Conservation (phyloP, 2,113 vertebrate species). For the Capreolus pygargus region DNA sequence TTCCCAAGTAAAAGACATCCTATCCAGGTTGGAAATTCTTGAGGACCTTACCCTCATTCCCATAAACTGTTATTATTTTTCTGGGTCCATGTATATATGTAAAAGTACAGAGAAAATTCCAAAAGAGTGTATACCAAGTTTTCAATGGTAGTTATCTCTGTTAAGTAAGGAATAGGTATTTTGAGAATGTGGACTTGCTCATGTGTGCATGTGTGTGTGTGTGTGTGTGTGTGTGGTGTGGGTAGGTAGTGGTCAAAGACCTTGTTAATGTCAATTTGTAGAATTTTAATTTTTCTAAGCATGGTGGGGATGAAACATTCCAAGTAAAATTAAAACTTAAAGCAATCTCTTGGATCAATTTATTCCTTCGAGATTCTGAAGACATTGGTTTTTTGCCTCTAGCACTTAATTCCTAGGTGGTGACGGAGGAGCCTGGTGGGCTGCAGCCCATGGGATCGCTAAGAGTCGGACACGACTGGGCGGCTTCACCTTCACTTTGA, state of each 20-base stretch:
- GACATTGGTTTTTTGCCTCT: slow-evolving; percentile 3
- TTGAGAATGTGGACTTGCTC: not conserved
- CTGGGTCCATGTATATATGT: not conserved
- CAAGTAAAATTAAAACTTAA: slow-evolving; percentile 36
- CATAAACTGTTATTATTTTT: not conserved
- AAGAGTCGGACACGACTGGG: too few species aligned
- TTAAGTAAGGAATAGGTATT: not conserved
- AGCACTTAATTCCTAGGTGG: not conserved
- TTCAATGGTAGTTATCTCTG: not conserved
- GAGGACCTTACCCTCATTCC: not conserved
- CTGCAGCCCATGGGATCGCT: too few species aligned
- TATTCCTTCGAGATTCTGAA: not conserved
- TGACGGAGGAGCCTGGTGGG: too few species aligned
- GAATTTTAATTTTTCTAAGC: slow-evolving; percentile 21
- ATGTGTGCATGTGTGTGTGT: not conserved
- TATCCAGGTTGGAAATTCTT: not conserved
- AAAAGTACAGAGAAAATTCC: slow-evolving; percentile 4
- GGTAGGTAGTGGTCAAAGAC: not conserved
- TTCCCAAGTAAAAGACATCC: not conserved
- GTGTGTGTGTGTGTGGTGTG: not conserved
- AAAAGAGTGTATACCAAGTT: not conserved
- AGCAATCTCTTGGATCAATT: not conserved
- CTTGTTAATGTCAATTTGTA: not conserved
- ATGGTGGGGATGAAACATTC: not conserved
- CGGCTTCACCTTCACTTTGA: too few species aligned